These are phyloP conservation scores for Dryas iulia DNA, from an alignment of 1,140 invertebrate species.

Conservation along the genomic window DNA sequence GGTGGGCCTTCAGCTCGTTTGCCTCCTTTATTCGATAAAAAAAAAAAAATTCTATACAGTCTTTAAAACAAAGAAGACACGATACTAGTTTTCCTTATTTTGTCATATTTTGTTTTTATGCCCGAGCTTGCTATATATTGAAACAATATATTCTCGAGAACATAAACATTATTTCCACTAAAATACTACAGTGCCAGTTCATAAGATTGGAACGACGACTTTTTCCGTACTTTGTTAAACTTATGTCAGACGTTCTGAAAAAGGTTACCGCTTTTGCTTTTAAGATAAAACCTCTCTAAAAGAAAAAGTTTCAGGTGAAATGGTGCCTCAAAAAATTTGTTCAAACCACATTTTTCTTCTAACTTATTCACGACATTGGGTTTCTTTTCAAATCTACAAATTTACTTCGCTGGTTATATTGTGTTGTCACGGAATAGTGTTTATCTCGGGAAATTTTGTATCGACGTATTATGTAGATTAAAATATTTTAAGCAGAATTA, in stretches of 20 bases:
- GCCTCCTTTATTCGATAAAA: too few species aligned
- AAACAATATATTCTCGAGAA: slow-evolving; percentile 2
- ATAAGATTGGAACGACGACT: slow-evolving; percentile 8
- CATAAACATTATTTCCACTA: slow-evolving; percentile 7
- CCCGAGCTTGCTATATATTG: slow-evolving; percentile 3
- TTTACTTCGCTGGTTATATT: slow-evolving; percentile 13
- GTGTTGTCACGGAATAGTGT: not conserved
- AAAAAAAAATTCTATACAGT: not conserved
- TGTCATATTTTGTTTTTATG: not conserved
- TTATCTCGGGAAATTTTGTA: not conserved
- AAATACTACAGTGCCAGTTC: slow-evolving; percentile 12
- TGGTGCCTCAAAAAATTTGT: slow-evolving; percentile 27
- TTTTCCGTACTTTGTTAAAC: slow-evolving; percentile 32
- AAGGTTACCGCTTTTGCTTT: slow-evolving; percentile 36
- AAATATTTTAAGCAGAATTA: too few species aligned
- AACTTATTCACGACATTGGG: slow-evolving; percentile 30
- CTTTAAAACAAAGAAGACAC: not conserved
- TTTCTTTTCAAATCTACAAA: slow-evolving; percentile 15
- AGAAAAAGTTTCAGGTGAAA: slow-evolving; percentile 33
- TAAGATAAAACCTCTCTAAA: slow-evolving; percentile 37
- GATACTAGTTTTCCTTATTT: slow-evolving; percentile 6
- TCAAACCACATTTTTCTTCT: slow-evolving; percentile 28
- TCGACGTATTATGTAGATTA: not conserved
- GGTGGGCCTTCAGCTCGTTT: too few species aligned
- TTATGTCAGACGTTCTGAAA: slow-evolving; percentile 23